phyloP scores from a whole-genome alignment of 2,888 invertebrate genomes.

The Pachliopta kotzebuea region DNA sequence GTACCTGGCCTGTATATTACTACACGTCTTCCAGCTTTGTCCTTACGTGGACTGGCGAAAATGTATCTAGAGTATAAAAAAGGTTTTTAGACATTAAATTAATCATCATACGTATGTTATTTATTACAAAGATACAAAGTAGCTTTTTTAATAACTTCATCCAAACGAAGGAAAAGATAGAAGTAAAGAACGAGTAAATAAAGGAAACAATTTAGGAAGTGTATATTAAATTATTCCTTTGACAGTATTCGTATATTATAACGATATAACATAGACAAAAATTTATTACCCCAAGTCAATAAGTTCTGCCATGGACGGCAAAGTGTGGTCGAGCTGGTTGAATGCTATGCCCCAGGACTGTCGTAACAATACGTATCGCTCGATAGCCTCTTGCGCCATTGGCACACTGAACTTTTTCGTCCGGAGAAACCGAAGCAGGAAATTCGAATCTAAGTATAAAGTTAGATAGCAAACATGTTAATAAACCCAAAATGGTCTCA shows the following conservation, averaged over 20 bases:
- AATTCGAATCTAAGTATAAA: slow-evolving; percentile 80
- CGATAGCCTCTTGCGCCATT: slow-evolving; percentile 88
- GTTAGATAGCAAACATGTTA: not conserved
- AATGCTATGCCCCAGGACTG: slow-evolving; percentile 89
- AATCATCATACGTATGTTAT: not conserved
- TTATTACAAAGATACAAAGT: too few species aligned
- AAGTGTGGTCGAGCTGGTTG: slow-evolving; percentile 85
- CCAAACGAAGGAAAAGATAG: too few species aligned
- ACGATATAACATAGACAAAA: not conserved
- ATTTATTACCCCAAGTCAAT: slow-evolving; percentile 82
- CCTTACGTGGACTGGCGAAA: slow-evolving; percentile 89
- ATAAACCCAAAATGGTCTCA: not conserved
- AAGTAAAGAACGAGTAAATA: too few species aligned
- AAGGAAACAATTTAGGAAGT: not conserved
- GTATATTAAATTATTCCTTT: not conserved
- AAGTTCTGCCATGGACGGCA: slow-evolving; percentile 86
- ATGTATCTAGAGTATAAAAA: slow-evolving; percentile 81
- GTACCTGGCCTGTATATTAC: slow-evolving; percentile 89
- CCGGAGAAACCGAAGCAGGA: slow-evolving; percentile 88
- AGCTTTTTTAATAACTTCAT: too few species aligned
- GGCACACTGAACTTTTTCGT: slow-evolving; percentile 90
- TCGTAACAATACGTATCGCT: slow-evolving; percentile 87
- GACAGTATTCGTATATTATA: not conserved
- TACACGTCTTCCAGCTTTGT: slow-evolving; percentile 86
- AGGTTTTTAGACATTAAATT: not conserved